These are phyloP conservation scores for Caretta caretta DNA, from an alignment of 2,113 vertebrate species.

Conservation along the genomic window DNA sequence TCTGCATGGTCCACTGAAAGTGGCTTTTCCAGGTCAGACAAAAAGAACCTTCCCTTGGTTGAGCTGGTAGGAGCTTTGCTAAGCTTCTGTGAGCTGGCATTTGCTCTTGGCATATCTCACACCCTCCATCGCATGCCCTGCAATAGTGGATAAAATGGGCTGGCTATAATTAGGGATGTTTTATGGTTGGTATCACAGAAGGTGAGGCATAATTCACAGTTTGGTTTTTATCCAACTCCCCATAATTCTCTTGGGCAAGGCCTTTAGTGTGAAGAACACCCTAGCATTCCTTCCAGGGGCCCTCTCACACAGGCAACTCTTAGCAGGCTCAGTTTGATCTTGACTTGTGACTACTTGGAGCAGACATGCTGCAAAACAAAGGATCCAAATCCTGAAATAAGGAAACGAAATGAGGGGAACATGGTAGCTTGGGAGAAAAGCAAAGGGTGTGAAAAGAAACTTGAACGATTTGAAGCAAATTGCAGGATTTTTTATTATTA, in stretches of 20 bases:
- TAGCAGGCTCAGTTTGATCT: neutral
- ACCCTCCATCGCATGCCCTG: neutral
- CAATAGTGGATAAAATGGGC: neutral
- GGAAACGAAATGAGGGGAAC: neutral
- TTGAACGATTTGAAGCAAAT: neutral
- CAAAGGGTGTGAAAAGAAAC: neutral
- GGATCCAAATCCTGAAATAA: neutral
- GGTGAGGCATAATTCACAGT: neutral
- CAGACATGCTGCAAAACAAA: neutral
- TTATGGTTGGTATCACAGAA: slow-evolving; percentile 8
- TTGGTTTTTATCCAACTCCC: neutral
- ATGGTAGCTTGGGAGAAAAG: neutral
- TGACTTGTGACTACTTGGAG: accelerated
- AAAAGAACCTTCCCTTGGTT: neutral
- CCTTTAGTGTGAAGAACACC: neutral
- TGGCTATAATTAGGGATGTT: neutral
- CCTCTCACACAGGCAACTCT: neutral
- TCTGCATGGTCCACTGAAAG: neutral
- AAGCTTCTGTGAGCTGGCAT: neutral
- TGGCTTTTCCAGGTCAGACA: neutral
- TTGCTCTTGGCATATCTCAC: neutral
- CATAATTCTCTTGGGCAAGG: neutral
- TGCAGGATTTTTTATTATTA: neutral
- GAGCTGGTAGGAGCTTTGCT: neutral
- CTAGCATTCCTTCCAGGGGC: neutral